A percentile compares a stretch with the other conserved stretches of the same genome.
These are phyloP conservation scores for Teleogryllus occipitalis DNA, from an alignment of 1,140 invertebrate species.

Conservation along the genomic window DNA sequence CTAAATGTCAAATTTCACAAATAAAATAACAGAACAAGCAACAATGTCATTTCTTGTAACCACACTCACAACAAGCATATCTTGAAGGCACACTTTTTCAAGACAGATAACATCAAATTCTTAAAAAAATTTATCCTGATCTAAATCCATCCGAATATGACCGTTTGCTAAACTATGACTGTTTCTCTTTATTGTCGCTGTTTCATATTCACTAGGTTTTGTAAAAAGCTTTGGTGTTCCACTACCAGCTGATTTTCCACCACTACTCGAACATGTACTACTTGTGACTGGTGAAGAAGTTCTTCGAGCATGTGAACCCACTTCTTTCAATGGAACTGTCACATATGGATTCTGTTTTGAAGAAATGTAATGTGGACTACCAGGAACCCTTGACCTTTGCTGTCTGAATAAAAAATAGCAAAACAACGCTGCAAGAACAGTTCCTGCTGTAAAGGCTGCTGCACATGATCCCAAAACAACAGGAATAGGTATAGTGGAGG, in stretches of 20 bases:
- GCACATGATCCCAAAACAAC: constrained; percentile 46
- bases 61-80: no score
- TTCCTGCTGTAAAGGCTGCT: constrained; percentile 39
- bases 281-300: constrained; percentile 42
- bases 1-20: no score
- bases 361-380: constrained; percentile 67
- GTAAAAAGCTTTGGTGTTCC: constrained; percentile 52
- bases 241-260: constrained; percentile 1
- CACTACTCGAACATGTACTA: constrained; percentile 24
- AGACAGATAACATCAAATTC: no score
- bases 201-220: constrained; percentile 66
- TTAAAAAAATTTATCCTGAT: constrained; percentile 48
- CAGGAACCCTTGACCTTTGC: constrained; percentile 46
- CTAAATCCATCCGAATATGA: constrained; percentile 46
- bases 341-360: constrained; percentile 73
- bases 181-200: constrained; percentile 67
- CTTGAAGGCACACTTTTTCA: no score
- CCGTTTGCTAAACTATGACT: constrained; percentile 49
- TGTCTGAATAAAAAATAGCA: constrained; percentile 40
- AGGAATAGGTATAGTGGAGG: constrained; percentile 43
- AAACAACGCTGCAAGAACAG: constrained; percentile 34
- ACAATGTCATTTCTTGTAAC: no score
- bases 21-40: no score
- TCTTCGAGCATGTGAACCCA: constrained; percentile 32
- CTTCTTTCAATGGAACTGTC: constrained; percentile 66